phyloP scores from a whole-genome alignment of 2,797 vertebrate genomes.

The Euthynnus affinis region DNA sequence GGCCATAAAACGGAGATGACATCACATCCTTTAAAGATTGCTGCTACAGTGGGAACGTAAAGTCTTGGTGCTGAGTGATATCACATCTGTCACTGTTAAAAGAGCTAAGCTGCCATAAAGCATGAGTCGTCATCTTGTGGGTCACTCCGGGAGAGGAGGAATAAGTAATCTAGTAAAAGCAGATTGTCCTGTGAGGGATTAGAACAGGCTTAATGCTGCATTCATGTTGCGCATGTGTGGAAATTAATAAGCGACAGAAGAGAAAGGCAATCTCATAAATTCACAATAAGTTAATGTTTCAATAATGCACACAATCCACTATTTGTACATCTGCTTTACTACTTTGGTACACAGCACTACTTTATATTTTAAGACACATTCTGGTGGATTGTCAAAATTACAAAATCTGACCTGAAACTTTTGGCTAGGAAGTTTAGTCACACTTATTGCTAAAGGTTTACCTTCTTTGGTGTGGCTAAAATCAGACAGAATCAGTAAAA shows the following conservation, averaged over 20 bases:
- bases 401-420: not conserved
- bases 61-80: constrained; percentile 53
- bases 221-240: not conserved
- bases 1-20: constrained; percentile 68
- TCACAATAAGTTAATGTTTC: constrained; percentile 19
- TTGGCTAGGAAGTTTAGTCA: constrained; percentile 20
- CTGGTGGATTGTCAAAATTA: constrained; percentile 27
- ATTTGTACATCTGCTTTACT: constrained; percentile 24
- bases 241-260: constrained; percentile 12
- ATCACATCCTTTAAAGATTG: constrained; percentile 67
- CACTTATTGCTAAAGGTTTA: constrained; percentile 9
- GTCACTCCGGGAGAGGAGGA: constrained; percentile 34
- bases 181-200: constrained; percentile 32
- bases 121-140: constrained; percentile 24
- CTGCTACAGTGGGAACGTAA: constrained; percentile 48
- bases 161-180: constrained; percentile 35
- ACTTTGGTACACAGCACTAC: constrained; percentile 1
- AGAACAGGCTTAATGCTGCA: constrained; percentile 11
- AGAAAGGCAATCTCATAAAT: constrained; percentile 20
- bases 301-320: constrained; percentile 16
- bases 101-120: constrained; percentile 52
- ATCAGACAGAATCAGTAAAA: constrained; percentile 68
- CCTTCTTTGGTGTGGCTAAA: constrained; percentile 40
- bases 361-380: constrained; percentile 33
- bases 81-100: constrained; percentile 57